phyloP scores from a whole-genome alignment of 2,888 invertebrate genomes.

The Ochropleura leucogaster region DNA sequence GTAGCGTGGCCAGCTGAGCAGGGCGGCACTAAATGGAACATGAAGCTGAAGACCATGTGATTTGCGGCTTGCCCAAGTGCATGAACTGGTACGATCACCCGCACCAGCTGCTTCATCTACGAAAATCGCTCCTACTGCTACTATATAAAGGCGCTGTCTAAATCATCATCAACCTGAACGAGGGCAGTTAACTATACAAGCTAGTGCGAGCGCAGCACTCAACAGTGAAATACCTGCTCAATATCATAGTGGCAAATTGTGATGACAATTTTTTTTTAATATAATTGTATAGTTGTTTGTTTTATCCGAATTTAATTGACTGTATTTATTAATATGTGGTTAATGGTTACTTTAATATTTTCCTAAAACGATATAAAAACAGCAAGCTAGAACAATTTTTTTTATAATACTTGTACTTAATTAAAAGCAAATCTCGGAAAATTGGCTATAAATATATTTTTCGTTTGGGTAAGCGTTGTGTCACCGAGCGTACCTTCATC shows the following conservation, averaged over 20 bases:
- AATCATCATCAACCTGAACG: background rate
- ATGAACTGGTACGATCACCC: conserved; percentile 24
- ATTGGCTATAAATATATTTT: conserved; percentile 55
- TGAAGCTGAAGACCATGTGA: conserved; percentile 64
- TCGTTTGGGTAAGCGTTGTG: conserved; percentile 54
- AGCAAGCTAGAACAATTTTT: conserved; percentile 18
- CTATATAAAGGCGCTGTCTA: conserved; percentile 1
- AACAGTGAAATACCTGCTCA: conserved; percentile 41
- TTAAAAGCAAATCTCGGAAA: conserved; percentile 61
- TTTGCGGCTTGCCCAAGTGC: conserved; percentile 55
- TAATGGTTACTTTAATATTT: background rate
- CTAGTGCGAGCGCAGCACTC: conserved; percentile 37
- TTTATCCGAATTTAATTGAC: background rate
- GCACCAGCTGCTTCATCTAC: background rate
- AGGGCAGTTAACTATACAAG: conserved; percentile 24
- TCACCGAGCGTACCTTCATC: conserved; percentile 63
- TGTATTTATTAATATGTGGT: background rate
- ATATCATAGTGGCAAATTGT: conserved; percentile 36
- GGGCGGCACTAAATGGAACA: conserved; percentile 60
- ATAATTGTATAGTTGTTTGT: background rate
- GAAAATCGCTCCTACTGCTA: conserved; percentile 1
- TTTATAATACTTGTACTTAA: conserved; percentile 45
- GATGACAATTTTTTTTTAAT: conserved; percentile 20
- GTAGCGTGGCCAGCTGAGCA: conserved; percentile 54
- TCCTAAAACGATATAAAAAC: background rate